phyloP scores from a whole-genome alignment of 2,113 vertebrate genomes.

The Agapornis roseicollis region DNA sequence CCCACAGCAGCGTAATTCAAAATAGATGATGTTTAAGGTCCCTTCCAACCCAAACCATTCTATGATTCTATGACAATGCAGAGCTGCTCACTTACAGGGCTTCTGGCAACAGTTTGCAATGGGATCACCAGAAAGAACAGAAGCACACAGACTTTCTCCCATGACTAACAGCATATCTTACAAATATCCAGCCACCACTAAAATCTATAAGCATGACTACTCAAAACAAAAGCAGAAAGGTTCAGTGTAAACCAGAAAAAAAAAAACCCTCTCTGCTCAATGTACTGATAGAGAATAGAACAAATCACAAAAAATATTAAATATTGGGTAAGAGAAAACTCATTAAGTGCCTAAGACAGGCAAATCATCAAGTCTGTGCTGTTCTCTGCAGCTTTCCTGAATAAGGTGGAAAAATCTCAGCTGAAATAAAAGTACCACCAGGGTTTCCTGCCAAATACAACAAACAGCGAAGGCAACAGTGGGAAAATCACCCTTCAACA shows the following conservation, averaged over 20 bases:
- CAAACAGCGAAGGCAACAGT: slow-evolving; percentile 16
- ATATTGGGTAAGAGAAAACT: not conserved
- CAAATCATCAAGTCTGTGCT: not conserved
- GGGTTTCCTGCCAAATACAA: slow-evolving; percentile 17
- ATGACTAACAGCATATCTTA: not conserved
- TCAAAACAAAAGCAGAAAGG: not conserved
- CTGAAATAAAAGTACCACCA: not conserved
- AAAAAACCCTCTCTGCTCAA: not conserved
- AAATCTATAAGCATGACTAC: not conserved
- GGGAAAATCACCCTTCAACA: slow-evolving; percentile 35
- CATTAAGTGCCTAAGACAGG: not conserved
- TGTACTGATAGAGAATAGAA: not conserved
- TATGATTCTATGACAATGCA: not conserved
- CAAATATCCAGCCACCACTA: not conserved
- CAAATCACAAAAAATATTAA: not conserved
- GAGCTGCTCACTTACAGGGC: not conserved
- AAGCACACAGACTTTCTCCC: not conserved
- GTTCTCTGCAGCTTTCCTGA: not conserved
- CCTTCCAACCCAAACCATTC: not conserved
- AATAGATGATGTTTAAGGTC: not conserved
- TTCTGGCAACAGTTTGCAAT: not conserved
- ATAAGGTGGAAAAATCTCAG: slow-evolving; percentile 18
- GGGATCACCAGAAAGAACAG: not conserved
- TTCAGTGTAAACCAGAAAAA: not conserved
- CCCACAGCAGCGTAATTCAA: not conserved